These are phyloP conservation scores for Aethes cnicana DNA, from an alignment of 2,888 invertebrate genomes.

Conservation along the genomic window DNA sequence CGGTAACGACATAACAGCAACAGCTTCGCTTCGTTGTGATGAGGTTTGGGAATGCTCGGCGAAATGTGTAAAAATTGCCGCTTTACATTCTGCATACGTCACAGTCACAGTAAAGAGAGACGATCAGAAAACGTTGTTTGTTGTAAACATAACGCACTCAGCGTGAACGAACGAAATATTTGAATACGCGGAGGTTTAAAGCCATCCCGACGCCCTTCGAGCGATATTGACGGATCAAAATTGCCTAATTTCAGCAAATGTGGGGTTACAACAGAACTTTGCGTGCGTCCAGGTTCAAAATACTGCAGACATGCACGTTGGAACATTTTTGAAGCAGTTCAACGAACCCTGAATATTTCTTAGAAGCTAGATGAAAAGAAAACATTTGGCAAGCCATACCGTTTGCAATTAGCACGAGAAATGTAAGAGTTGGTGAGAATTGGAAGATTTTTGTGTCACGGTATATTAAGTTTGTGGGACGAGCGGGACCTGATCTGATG, in stretches of 20 bases:
- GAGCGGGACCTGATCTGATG: background rate
- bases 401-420: conserved; percentile 63
- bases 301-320: conserved; percentile 38
- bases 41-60: too few species aligned
- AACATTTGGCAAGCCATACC: conserved; percentile 64
- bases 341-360: conserved; percentile 54
- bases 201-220: background rate
- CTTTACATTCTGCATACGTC: too few species aligned
- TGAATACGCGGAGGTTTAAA: background rate
- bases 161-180: too few species aligned
- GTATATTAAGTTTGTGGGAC: conserved; percentile 5
- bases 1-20: too few species aligned
- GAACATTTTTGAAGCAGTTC: conserved; percentile 61
- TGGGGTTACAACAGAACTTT: conserved; percentile 19
- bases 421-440: conserved; percentile 30
- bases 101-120: too few species aligned
- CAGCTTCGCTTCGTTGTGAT: too few species aligned
- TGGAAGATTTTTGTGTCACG: conserved; percentile 26
- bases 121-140: too few species aligned
- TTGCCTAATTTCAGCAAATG: conserved; percentile 15
- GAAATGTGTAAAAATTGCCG: too few species aligned
- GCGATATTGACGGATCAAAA: conserved; percentile 7
- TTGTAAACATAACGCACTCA: too few species aligned
- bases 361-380: conserved; percentile 61
- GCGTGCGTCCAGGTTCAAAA: conserved; percentile 28